These are phyloP conservation scores for Balaenoptera acutorostrata DNA, from an alignment of 2,113 vertebrate species.

Conservation along the genomic window DNA sequence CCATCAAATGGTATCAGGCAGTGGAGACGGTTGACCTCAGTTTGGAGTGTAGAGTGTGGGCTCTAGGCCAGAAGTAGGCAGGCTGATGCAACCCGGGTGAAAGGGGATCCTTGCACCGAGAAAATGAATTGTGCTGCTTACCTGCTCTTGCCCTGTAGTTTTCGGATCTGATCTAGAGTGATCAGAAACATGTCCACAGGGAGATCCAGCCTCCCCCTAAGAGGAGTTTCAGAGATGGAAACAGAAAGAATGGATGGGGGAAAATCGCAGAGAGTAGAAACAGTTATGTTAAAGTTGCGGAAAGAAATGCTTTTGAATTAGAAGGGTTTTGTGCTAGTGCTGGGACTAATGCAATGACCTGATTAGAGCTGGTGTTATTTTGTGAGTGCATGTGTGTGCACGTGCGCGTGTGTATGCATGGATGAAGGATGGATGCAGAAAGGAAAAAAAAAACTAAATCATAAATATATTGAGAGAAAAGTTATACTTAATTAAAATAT, in stretches of 20 bases:
- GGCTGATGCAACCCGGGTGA: neutral
- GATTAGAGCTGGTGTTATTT: neutral
- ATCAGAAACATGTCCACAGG: neutral
- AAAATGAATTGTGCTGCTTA: neutral
- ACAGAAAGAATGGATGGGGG: neutral
- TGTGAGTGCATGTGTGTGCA: too few relatives aligned
- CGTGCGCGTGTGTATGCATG: neutral
- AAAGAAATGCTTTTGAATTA: neutral
- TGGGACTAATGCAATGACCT: neutral
- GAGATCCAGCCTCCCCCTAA: neutral
- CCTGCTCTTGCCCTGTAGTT: rapidly evolving
- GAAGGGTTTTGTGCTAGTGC: neutral
- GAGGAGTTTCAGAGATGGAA: neutral
- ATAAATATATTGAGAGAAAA: neutral
- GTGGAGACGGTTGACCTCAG: neutral
- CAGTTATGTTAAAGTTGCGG: too few relatives aligned
- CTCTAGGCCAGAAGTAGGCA: neutral
- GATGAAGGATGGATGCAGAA: rapidly evolving
- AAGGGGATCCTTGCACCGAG: neutral
- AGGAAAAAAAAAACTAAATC: neutral
- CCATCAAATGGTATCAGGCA: too few relatives aligned
- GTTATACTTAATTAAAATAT: neutral
- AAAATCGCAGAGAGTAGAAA: too few relatives aligned
- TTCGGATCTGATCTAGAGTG: too few relatives aligned
- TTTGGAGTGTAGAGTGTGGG: neutral